A percentile compares a stretch with the other conserved stretches of the same genome.
These are phyloP conservation scores for Prenolepis imparis DNA, from an alignment of 2,888 invertebrate genomes.

Conservation along the genomic window DNA sequence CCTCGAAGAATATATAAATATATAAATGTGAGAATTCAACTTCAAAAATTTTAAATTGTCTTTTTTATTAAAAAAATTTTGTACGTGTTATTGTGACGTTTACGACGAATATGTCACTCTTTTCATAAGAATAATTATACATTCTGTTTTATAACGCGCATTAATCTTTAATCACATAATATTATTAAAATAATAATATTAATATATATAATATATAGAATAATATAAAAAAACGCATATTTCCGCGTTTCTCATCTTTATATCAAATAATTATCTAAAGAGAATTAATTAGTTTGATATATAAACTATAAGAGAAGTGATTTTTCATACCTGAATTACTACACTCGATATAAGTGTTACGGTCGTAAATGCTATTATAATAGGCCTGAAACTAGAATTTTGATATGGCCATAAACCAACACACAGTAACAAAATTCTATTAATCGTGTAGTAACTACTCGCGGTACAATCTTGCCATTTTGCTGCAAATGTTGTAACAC, in stretches of 20 bases:
- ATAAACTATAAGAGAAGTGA: neutral
- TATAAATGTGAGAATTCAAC: neutral
- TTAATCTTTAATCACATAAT: slow-evolving; percentile 2
- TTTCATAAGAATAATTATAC: neutral
- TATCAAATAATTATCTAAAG: neutral
- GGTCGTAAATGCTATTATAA: neutral
- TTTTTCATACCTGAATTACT: slow-evolving; percentile 25
- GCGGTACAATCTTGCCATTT: neutral
- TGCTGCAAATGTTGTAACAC: neutral
- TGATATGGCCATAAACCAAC: slow-evolving; percentile 38
- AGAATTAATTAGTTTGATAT: neutral
- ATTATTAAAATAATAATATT: no score
- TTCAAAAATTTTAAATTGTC: neutral
- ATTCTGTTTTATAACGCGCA: neutral
- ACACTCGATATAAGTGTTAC: slow-evolving; percentile 6
- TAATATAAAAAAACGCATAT: no score
- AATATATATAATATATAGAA: no score
- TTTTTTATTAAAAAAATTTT: neutral
- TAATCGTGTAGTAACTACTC: slow-evolving; percentile 11
- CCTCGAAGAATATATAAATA: neutral
- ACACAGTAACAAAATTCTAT: slow-evolving; percentile 26
- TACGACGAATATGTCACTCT: neutral
- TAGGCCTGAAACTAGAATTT: neutral
- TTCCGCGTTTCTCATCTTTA: neutral
- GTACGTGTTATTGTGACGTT: neutral